Conservation (phyloP, 2,797 vertebrate species). For the Sebastes vulpes region DNA sequence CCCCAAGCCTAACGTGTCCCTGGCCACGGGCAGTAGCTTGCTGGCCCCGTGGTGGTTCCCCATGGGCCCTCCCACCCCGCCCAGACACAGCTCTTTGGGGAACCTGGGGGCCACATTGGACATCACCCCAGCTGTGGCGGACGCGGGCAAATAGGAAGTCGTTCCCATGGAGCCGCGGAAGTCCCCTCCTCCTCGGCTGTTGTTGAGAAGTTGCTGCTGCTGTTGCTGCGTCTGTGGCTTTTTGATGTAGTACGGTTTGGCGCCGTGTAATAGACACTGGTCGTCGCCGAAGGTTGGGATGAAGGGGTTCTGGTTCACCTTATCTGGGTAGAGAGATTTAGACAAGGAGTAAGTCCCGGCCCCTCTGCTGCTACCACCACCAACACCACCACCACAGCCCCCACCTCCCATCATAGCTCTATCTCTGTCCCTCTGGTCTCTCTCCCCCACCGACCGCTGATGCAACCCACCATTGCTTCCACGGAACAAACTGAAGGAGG, state of each 20-base stretch:
- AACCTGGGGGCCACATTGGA: constrained; percentile 94
- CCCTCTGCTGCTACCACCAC: constrained; percentile 80
- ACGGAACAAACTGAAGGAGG: constrained; percentile 86
- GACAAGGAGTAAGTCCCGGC: constrained; percentile 97
- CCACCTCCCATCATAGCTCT: constrained; percentile 87
- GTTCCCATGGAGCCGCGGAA: constrained; percentile 89
- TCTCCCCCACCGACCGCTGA: constrained; percentile 86
- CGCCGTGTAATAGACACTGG: constrained; percentile 99
- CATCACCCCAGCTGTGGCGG: constrained; percentile 93
- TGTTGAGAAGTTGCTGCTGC: constrained; percentile 90
- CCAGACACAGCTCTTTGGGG: constrained; percentile 85
- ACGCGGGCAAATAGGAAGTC: constrained; percentile 93
- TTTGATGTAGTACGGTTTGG: constrained; percentile 99
- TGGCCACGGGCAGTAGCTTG: constrained; percentile 82
- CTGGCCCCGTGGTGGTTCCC: constrained; percentile 92
- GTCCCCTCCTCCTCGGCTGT: constrained; percentile 93
- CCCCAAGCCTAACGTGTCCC: constrained; percentile 86
- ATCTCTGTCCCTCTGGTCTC: constrained; percentile 88
- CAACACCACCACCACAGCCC: constrained; percentile 78
- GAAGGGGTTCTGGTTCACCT: constrained; percentile 99
- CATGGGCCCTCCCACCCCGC: constrained; percentile 85
- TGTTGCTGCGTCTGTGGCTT: constrained; percentile 88
- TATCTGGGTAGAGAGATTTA: constrained; percentile 99
- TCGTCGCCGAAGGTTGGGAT: constrained; percentile 99
- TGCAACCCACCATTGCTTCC: constrained; percentile 87